Base-by-base conservation (phyloP, 2,888 invertebrate species). In the Caenorhabditis macrosperma region DNA sequence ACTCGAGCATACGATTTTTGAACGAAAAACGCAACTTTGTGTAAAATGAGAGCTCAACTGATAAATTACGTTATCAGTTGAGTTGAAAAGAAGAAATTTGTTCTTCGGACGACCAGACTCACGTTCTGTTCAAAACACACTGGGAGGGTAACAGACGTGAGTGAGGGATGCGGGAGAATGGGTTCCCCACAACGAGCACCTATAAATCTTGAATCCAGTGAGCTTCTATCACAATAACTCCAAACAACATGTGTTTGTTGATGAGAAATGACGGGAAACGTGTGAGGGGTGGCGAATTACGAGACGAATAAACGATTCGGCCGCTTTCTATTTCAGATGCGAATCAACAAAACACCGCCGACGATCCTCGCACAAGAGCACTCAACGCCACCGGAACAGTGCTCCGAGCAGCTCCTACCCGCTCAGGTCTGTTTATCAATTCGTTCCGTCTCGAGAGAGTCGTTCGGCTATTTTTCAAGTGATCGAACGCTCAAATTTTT, bases 371-470 rank as follows among this genome's bases (percentile, higher is more conserved):
- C 82, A 81, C 55, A 80, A 78, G 71, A 67, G 74, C n/a, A 50
- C 80, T 3, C 82, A 84, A 66, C 54, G 82, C 44, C 87, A 88
- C 59, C 77, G 88, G 17, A 88, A 88, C 80, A 86, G 86, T 60
- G 88, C 88, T 10, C 88, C 88, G 7, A 87, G 84, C 54, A 82
- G 84, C 59, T 78, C 83, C 17, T 84, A 81, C 72, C 85, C 85
- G 30, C 67, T 82, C 35, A 72, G 85, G 72, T 85, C 50, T 35
- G 71, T 76, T 64, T 61, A 60, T 54, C 20, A 54, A 52, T 54
- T 50, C 10, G 44, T 20, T 30, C 2, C 24, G 28, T 52, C 38
- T 12, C 15, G 17, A 59, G 57, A 17, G 9, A n/a, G 7, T 48
- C 15, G n/a, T 3, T 12, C 48, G 26, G 10, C 67, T 33, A 15